Evolutionary conservation across 2,888 invertebrate species (phyloP).

Genomic region (Cheilosia scutellata): DNA sequence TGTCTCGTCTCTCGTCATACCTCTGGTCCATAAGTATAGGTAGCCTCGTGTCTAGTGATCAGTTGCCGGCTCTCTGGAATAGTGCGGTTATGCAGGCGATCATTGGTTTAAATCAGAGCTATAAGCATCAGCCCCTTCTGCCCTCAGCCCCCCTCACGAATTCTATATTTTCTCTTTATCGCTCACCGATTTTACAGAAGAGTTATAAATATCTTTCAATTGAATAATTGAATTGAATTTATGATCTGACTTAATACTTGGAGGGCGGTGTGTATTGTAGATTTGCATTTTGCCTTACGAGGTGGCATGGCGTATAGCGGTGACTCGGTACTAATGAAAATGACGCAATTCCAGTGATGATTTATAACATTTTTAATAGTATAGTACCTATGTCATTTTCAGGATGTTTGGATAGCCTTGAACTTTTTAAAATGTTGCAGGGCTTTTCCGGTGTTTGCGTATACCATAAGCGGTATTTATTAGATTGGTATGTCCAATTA

Average conservation of each 20-base stretch:
- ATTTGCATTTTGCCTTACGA: slow-evolving; percentile 40
- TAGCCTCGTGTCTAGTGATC: neutral
- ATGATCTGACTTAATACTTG: slow-evolving; percentile 47
- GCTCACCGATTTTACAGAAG: slow-evolving; percentile 23
- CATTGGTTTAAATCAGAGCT: slow-evolving; percentile 33
- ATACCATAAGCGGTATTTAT: no score
- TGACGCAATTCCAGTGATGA: slow-evolving; percentile 35
- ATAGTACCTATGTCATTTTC: neutral
- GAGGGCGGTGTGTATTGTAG: slow-evolving; percentile 32
- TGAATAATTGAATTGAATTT: slow-evolving; percentile 66
- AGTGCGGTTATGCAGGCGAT: slow-evolving; percentile 10
- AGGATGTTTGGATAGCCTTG: slow-evolving; percentile 22
- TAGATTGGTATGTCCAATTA: no score
- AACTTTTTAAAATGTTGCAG: neutral
- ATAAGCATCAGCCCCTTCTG: neutral
- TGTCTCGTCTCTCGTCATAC: neutral
- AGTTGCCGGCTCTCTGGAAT: neutral
- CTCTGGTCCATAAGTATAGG: no score
- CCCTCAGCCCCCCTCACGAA: no score
- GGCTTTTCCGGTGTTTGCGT: no score
- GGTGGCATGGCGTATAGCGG: neutral
- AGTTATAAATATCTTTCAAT: slow-evolving; percentile 63
- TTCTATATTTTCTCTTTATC: no score
- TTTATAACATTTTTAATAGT: neutral
- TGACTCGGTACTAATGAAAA: slow-evolving; percentile 10